Evolutionary conservation across 2,113 vertebrate genomes (phyloP).

Genomic region (Centrocercus urophasianus): DNA sequence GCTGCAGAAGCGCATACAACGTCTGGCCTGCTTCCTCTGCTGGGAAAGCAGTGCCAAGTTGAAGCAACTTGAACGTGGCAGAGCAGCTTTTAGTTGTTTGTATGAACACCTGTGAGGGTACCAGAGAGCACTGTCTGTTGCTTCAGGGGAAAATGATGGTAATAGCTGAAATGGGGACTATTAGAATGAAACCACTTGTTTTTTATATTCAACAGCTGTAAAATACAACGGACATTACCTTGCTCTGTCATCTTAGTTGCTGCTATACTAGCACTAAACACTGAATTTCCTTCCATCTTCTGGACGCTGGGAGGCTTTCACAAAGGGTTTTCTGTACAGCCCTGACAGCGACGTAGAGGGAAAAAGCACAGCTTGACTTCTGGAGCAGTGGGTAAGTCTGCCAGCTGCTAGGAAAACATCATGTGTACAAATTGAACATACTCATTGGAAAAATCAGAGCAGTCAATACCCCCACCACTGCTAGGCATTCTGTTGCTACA

Average conservation of each 20-base stretch:
- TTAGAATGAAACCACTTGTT: neutral
- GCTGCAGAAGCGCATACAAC: accelerated
- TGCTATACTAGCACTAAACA: neutral
- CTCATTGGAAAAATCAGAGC: neutral
- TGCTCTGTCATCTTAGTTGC: neutral
- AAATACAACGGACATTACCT: neutral
- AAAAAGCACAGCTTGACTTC: neutral
- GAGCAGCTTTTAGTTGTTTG: neutral
- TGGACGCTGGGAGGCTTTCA: neutral
- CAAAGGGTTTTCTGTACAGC: neutral
- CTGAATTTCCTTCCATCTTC: neutral
- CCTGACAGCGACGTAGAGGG: neutral
- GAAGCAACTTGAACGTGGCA: neutral
- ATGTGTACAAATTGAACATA: neutral
- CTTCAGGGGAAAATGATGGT: neutral
- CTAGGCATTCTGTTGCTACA: neutral
- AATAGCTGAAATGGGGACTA: neutral
- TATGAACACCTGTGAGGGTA: neutral
- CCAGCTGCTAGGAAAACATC: neutral
- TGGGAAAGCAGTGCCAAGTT: neutral
- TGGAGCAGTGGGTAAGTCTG: neutral
- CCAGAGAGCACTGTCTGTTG: neutral
- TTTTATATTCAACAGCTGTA: neutral
- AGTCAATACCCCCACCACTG: neutral
- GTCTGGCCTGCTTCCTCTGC: neutral